Base-by-base conservation (phyloP, 2,888 invertebrate species). In the Labia minor region DNA sequence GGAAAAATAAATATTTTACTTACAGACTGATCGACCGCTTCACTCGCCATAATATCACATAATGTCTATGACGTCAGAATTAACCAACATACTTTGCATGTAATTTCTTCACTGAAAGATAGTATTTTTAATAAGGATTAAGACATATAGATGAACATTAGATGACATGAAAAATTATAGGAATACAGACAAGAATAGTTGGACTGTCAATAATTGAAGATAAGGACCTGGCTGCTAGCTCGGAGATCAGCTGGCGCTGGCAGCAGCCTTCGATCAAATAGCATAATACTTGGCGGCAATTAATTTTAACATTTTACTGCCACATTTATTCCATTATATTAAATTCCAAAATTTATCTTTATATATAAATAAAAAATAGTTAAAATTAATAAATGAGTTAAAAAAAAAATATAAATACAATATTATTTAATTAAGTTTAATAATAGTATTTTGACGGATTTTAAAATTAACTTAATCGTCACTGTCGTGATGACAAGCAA, bases 31-130 rank as follows among this genome's bases (percentile, higher is more conserved):
- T 66, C 66, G 37, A 68, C 67, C 70, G 70, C 66, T 66, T 68
- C 67, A 65, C 67, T 68, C 68, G 70, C 70, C 70, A 70, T 70
- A 68, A 70, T 68, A 68, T 70, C 70, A 70, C 68, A 62, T 63
- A 37, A 66, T 61, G 65, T 64, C 19, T 67, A 62, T 49, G 49
- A 49, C 49, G 49, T 49, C 49, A 49, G 49, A 69, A 66, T 69
- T 67, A 69, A 68, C 68, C 68, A 68, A 70, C 68, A 66, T 70
- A 49, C 6, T n/a, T n/a, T 2, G 49, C 2, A 11, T 3, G 49
- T 3, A 14, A 49, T 49, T 49, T 64, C 63, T 63, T 66, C 63
- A 66, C 33, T 63, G 33, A 66, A 66, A 66, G 16, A 37, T 26
- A 26, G 26, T 26, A 8, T 26, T 26, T 26, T 6, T 8, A 26